Base-by-base conservation (phyloP, 2,888 invertebrate species). In the Carabus problematicus region DNA sequence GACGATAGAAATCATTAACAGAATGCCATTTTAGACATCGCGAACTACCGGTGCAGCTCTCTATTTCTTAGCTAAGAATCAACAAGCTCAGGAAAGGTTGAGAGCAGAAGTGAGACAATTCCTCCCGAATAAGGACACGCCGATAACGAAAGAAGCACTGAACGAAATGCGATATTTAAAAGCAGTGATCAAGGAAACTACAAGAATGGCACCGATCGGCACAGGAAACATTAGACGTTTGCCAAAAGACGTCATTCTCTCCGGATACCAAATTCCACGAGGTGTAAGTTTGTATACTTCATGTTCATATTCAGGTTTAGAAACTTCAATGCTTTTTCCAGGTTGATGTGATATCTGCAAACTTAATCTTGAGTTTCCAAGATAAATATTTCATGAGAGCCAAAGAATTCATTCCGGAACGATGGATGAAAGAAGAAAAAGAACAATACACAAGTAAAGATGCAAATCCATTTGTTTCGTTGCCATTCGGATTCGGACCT, bases 401-500 rank as follows among this genome's bases (percentile, higher is more conserved):
- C 0, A 71, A 72, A 12, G 71, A 77, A 60, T 79, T 77, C 68
- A 71, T 76, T 4, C 78, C 78, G 1, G 78, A 78, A 67, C 59
- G 78, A 67, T 78, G 77, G 77, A 64, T 78, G 8, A 69, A 75
- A 47, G 63, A 70, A 16, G 74, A 71, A 1, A 63, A 41, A 6
- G 73, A 72, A 12, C 75, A 76, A 45, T 71, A 73, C 70, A 74
- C 75, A 60, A 76, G 76, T 14, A 76, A 76, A 12, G 83, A 84
- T 62, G 80, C 83, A 42, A 84, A 86, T 76, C 86, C 88, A 0
- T 88, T 88, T 79, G 81, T 85, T 0, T 86, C 84, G 43, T 78
- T 88, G 70, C 89, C 89, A 0, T 90, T 90, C 75, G 89, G 89
- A 0, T 87, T 86, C 73, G 90, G 89, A 0, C 83, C 88, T 0